These are phyloP conservation scores for Neomorphus geoffroyi DNA, from an alignment of 2,797 vertebrate genomes.

Conservation along the genomic window DNA sequence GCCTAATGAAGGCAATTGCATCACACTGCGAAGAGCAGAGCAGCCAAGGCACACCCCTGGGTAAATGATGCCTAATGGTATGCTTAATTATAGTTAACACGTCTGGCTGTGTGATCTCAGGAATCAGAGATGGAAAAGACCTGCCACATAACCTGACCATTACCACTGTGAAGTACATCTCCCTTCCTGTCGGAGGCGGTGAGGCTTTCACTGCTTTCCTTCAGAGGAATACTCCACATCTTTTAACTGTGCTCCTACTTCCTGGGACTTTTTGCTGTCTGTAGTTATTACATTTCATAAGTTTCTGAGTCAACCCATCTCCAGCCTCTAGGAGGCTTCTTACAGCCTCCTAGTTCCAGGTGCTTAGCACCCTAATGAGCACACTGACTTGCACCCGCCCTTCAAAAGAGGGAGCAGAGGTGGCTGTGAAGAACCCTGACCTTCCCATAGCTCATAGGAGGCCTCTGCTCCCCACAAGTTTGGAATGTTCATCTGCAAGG, in stretches of 20 bases:
- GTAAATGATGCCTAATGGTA: constrained; percentile 1
- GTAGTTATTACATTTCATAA: neutral
- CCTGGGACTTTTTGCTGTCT: neutral
- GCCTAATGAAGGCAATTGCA: constrained; percentile 25
- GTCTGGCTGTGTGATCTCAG: neutral
- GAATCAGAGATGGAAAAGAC: neutral
- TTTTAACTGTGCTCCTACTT: neutral
- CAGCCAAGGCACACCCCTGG: constrained; percentile 25
- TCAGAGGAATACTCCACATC: neutral
- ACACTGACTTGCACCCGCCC: neutral
- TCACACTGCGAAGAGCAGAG: neutral
- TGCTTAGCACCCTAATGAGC: neutral
- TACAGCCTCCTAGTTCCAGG: neutral
- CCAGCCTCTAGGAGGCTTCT: neutral
- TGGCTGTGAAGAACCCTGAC: accelerated
- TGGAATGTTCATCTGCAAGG: neutral
- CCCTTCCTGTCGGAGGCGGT: neutral
- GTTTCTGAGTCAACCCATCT: neutral
- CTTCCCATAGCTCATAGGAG: accelerated
- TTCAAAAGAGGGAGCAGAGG: neutral
- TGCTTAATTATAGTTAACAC: constrained; percentile 13
- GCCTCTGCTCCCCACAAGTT: neutral
- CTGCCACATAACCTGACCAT: neutral
- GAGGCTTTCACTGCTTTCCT: constrained; percentile 31
- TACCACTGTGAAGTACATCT: neutral